Base-by-base conservation (phyloP, 1,140 invertebrate species). In the Bicyclus anynana region DNA sequence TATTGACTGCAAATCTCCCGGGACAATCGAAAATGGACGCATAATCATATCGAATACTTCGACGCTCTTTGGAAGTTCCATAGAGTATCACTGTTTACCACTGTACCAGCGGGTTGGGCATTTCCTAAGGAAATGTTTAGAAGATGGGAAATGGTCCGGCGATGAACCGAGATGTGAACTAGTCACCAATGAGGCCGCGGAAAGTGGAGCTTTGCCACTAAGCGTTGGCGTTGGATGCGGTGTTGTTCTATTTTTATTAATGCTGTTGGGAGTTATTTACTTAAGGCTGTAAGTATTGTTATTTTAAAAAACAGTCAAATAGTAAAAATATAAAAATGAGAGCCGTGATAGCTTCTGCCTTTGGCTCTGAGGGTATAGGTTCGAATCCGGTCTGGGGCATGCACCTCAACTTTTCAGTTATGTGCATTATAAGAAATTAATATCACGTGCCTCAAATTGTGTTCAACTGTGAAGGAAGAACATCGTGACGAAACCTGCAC, bases 51-150 rank as follows among this genome's bases (percentile, higher is more conserved):
- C 96, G 33, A 97, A 98, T 69, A 93, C 94, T 17, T 94, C 94
- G 0, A 96, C 94, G 0, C 90, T 92, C 4, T 97, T 94, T 70
- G 94, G 93, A 5, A 94, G 94, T 52, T 92, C 93, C 2, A 93
- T 96, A 1, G 95, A 97, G 72, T 98, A 97, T 78, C 94, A 96
- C 64, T 98, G 97, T 74, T 85, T 97, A 50, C 95, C 95, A 5
- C 94, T 95, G 61, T 97, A 92, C 82, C 93, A 95, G 74, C 91
- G 95, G 35, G 91, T 94, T 1, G 96, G 96, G 0, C 93, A 94
- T 3, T 96, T 95, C 77, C 83, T 95, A 2, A 89, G 95, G 46
- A 96, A 95, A 72, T 97, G 96, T 80, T 88, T 94, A 71, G 95
- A 96, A 46, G 94, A 93, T 53, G 95, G 94, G 3, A 84, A 91